Evolutionary conservation across 2,113 vertebrate species (phyloP), one percentile per base, ranked within the genome.

Genomic region (Mus spicilegus): DNA sequence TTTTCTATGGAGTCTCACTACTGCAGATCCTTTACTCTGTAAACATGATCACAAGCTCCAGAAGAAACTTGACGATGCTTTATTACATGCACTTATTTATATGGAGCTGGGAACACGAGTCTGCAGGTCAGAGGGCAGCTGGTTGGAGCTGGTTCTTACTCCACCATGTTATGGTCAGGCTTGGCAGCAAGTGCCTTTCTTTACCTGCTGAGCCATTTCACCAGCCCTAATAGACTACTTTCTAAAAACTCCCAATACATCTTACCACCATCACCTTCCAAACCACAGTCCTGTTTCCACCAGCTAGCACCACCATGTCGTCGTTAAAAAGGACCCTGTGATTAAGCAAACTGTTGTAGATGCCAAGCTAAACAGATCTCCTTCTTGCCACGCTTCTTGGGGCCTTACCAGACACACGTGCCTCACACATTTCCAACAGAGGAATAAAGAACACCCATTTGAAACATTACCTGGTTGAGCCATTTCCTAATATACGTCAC

Each of bases 371-470:
- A 93, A 87, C 17, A 70, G 54, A 77, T 58, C 82, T 73, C 4
- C 91, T 36, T 46, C 90, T 19, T 82, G 42, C 16, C 72, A 70
- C 1, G 75, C 24, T 84, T 91, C 87, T 96, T 65, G n/a, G 63
- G 90, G 63, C 36, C 80, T 80, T 94, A 61, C 85, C 49, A 78
- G n/a, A 14, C 20, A 81, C 10, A 14, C 7, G 17, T 65, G 54
- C n/a, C 75, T 80, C n/a, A 72, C 28, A 78, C 75, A 93, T 88
- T 61, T 90, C 63, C 30, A 89, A 82, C n/a, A 89, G 72, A n/a
- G 20, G 36, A 46, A 70, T 33, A 89, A 72, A 36, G 84, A 13
- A 89, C 39, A 63, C 14, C 90, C 39, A 87, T 76, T 6, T 90
- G 5, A 89, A 92, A 91, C 91, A 1, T 63, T 85, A 94, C 0